A percentile compares a stretch with the other conserved stretches of the same genome.
Conservation (phyloP, 2,888 invertebrate species). For the Oscheius sp. region DNA sequence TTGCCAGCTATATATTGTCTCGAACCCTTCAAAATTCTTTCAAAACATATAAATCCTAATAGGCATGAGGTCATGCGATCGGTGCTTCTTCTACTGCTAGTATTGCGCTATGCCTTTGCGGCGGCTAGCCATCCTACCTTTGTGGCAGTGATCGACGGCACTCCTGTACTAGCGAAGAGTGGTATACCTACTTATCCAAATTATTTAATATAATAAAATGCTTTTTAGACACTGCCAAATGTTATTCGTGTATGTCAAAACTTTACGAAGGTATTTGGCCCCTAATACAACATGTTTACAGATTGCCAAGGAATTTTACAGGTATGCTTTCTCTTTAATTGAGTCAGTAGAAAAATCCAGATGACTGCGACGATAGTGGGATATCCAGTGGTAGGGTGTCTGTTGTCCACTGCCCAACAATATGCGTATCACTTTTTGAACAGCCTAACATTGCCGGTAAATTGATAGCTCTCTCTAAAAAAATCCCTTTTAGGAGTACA, state of each 20-base stretch:
- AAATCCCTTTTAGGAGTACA: constrained; percentile 59
- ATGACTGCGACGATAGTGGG: constrained; percentile 54
- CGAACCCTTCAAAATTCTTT: background rate
- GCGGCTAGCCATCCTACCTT: constrained; percentile 23
- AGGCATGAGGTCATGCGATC: constrained; percentile 32
- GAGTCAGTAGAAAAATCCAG: constrained; percentile 32
- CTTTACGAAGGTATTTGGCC: constrained; percentile 70
- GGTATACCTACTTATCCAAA: constrained; percentile 11
- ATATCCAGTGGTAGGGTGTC: constrained; percentile 47
- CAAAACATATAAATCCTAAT: constrained; percentile 2
- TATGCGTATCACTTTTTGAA: constrained; percentile 69
- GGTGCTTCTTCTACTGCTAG: constrained; percentile 23
- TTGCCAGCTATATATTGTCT: background rate
- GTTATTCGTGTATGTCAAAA: constrained; percentile 72
- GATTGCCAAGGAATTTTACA: constrained; percentile 69
- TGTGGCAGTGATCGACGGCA: constrained; percentile 28
- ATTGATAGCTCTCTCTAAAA: background rate
- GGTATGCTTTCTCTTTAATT: constrained; percentile 43
- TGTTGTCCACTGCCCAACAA: constrained; percentile 67
- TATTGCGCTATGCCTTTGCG: constrained; percentile 16
- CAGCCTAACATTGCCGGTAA: constrained; percentile 69
- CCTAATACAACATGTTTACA: constrained; percentile 64
- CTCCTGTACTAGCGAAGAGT: constrained; percentile 29
- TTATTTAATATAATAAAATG: background rate
- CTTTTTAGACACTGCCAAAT: constrained; percentile 68